Evolutionary conservation across 2,113 vertebrate species (phyloP).

Genomic region (Pimephales promelas): DNA sequence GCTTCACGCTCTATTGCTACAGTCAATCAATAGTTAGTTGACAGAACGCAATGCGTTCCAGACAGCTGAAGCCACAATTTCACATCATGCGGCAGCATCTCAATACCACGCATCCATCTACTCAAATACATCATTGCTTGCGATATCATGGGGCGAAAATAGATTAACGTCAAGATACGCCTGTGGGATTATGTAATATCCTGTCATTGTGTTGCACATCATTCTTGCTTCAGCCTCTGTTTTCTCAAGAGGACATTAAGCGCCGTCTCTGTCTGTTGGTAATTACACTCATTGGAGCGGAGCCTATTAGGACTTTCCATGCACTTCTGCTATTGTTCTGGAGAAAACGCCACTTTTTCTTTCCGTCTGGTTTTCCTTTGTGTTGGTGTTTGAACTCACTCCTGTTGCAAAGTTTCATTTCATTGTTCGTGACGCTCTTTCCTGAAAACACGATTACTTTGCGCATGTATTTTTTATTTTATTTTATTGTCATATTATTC

Average conservation of each 20-base stretch:
- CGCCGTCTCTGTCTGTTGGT: not conserved
- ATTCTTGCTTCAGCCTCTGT: conserved; percentile 4
- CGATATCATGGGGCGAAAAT: not conserved
- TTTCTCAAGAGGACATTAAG: conserved; percentile 27
- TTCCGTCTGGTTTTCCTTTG: not conserved
- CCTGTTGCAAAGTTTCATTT: not conserved
- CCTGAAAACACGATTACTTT: not conserved
- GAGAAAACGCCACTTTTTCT: not conserved
- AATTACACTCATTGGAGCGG: conserved; percentile 27
- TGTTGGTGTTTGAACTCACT: not conserved
- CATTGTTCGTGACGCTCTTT: not conserved
- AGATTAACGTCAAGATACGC: conserved; percentile 10
- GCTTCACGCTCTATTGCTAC: conserved; percentile 6
- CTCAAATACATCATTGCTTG: conserved; percentile 11
- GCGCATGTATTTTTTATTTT: not conserved
- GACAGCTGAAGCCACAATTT: conserved; percentile 1
- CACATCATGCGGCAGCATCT: conserved; percentile 1
- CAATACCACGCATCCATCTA: conserved; percentile 1
- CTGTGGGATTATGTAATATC: conserved; percentile 38
- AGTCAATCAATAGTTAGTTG: conserved; percentile 38
- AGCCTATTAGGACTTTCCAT: conserved; percentile 5
- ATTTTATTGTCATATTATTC: not conserved
- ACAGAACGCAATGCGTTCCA: not conserved
- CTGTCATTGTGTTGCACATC: conserved; percentile 7
- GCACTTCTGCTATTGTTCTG: not conserved